phyloP scores from a whole-genome alignment of 2,888 invertebrate genomes.

The Coelopa pilipes region DNA sequence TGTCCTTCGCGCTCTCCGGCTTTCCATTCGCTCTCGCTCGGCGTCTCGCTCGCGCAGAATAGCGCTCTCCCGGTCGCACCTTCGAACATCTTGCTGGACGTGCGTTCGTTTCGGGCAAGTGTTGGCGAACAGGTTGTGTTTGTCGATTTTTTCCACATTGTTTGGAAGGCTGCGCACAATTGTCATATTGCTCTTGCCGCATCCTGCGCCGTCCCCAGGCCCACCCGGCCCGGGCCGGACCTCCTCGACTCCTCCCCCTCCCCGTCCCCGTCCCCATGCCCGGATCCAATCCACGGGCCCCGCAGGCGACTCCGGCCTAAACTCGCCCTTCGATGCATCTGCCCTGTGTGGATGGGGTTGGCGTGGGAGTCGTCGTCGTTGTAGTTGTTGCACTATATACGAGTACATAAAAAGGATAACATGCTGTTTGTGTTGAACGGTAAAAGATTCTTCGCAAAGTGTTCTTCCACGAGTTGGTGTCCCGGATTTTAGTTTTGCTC shows the following conservation, averaged over 20 bases:
- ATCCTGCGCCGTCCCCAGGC: conserved; percentile 21
- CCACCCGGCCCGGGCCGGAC: not conserved
- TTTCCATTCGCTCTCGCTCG: conserved; percentile 15
- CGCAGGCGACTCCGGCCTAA: no score
- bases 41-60: conserved; percentile 11
- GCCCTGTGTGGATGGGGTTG: conserved; percentile 30
- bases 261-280: no score
- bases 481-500: conserved; percentile 27
- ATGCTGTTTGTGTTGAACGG: conserved; percentile 55
- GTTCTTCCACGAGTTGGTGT: conserved; percentile 45
- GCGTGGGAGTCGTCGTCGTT: not conserved
- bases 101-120: conserved; percentile 50
- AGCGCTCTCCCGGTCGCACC: conserved; percentile 31
- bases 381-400: conserved; percentile 13
- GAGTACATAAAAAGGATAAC: conserved; percentile 49
- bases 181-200: conserved; percentile 43
- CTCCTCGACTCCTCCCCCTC: not conserved
- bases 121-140: conserved; percentile 64
- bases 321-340: conserved; percentile 10
- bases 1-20: not conserved
- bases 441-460: conserved; percentile 48
- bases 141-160: conserved; percentile 62
- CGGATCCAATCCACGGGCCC: no score
- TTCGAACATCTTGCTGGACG: conserved; percentile 39
- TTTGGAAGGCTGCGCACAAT: conserved; percentile 46